Conservation (phyloP, 2,888 invertebrate genomes). For the Acanthosepion lycidas region DNA sequence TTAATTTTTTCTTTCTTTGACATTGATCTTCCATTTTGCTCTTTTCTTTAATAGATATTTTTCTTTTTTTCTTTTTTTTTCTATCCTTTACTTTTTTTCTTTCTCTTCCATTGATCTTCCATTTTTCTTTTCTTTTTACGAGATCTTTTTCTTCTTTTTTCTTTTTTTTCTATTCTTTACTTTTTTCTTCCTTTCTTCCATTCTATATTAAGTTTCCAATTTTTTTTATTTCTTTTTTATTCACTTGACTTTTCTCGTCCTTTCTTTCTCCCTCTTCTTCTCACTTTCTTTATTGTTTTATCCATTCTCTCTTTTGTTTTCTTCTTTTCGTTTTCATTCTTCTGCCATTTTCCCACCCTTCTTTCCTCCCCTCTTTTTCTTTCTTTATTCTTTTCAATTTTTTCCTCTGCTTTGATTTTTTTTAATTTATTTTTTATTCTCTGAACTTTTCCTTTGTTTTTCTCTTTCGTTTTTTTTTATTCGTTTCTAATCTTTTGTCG, state of each 20-base stretch:
- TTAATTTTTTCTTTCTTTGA: neutral
- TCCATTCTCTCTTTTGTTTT: neutral
- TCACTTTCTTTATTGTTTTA: neutral
- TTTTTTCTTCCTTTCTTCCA: no score
- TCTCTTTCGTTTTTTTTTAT: neutral
- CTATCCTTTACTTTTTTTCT: no score
- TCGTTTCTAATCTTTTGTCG: no score
- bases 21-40: neutral
- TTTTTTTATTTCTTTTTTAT: neutral
- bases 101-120: no score
- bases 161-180: neutral
- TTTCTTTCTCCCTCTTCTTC: neutral
- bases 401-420: neutral
- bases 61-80: neutral
- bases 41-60: neutral
- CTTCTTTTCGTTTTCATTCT: neutral
- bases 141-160: no score
- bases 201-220: no score
- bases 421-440: neutral
- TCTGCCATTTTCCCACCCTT: neutral
- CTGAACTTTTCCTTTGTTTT: neutral
- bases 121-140: neutral
- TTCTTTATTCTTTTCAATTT: neutral
- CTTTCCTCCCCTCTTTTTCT: neutral
- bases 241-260: neutral